A percentile compares a stretch with the other conserved stretches of the same genome.
Conservation (phyloP, 2,888 invertebrate species). For the Cosmia trapezina region DNA sequence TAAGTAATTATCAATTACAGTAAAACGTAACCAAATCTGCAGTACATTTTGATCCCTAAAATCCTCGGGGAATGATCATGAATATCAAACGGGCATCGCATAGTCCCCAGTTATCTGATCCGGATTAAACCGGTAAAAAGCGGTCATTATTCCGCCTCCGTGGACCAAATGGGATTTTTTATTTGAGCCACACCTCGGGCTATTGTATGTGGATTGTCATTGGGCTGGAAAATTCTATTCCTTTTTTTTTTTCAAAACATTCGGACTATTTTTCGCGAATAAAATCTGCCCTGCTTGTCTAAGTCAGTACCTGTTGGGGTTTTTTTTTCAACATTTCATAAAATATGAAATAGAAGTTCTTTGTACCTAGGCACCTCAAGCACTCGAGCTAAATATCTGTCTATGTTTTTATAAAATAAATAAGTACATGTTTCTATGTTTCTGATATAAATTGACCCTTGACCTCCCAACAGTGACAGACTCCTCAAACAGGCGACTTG, state of each 20-base stretch:
- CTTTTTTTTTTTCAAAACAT: constrained; percentile 3
- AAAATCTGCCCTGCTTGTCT: neutral
- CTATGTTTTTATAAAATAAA: no score
- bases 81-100: constrained; percentile 87
- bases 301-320: no score
- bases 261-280: neutral
- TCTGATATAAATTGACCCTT: no score
- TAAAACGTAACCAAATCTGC: constrained; percentile 36
- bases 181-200: constrained; percentile 85
- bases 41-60: constrained; percentile 69
- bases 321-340: neutral
- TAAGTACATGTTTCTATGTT: no score
- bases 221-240: constrained; percentile 74
- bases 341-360: neutral
- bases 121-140: constrained; percentile 88
- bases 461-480: no score
- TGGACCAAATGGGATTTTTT: constrained; percentile 85
- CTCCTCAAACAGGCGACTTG: no score
- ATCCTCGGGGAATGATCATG: constrained; percentile 82
- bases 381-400: no score
- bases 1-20: constrained; percentile 39
- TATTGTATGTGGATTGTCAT: constrained; percentile 80
- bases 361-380: no score
- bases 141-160: constrained; percentile 88
- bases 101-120: constrained; percentile 84